A percentile compares a stretch with the other conserved stretches of the same genome.
Evolutionary conservation across 2,888 invertebrate species (phyloP).

Genomic region (Chamaedrilus cognettii): DNA sequence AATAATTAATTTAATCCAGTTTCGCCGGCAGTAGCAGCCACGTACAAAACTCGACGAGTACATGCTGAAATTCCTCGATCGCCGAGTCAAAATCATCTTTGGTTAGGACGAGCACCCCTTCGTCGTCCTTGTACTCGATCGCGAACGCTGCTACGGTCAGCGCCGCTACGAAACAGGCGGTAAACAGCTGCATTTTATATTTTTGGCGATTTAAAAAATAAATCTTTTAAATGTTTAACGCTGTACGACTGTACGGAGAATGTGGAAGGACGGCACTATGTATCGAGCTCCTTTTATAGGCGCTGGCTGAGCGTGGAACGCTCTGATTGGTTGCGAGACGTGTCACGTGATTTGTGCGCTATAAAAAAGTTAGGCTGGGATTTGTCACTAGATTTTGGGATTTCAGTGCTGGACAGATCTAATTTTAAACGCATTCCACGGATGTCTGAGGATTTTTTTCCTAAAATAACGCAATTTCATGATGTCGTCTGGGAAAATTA

Average conservation of each 20-base stretch:
- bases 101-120: constrained; percentile 80
- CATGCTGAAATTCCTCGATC: constrained; percentile 75
- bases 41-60: constrained; percentile 99
- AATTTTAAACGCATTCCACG: too few relatives aligned
- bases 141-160: neutral
- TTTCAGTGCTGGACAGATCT: too few relatives aligned
- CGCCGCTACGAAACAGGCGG: neutral
- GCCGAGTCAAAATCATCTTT: constrained; percentile 86
- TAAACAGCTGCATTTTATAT: neutral
- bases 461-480: too few relatives aligned
- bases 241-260: neutral
- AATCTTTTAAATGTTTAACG: neutral
- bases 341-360: neutral
- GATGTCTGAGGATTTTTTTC: too few relatives aligned
- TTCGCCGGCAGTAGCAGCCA: too few relatives aligned
- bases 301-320: neutral
- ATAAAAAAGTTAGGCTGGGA: too few relatives aligned
- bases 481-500: too few relatives aligned
- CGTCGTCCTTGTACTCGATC: constrained; percentile 75
- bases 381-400: too few relatives aligned
- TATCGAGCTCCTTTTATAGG: neutral
- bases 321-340: neutral
- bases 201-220: neutral
- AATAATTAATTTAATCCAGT: neutral
- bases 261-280: neutral